These are phyloP conservation scores for Cetoscarus ocellatus DNA, from an alignment of 2,797 vertebrate species.

Conservation along the genomic window DNA sequence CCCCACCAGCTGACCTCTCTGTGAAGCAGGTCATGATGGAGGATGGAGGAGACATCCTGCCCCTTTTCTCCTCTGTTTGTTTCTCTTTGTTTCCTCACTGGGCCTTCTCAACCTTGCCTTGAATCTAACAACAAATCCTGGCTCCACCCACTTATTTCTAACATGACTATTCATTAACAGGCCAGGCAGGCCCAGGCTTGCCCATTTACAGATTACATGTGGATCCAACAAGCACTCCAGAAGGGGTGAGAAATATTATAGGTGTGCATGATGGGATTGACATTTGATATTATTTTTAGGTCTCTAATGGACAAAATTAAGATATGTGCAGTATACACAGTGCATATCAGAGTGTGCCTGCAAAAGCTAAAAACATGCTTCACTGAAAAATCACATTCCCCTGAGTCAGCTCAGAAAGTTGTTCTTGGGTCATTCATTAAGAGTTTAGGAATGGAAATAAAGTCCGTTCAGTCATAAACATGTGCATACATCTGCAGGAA, in stretches of 20 bases:
- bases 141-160: conserved; percentile 85
- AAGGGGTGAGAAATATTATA: conserved; percentile 19
- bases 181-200: conserved; percentile 92
- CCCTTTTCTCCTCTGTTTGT: conserved; percentile 58
- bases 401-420: not conserved
- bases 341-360: not conserved
- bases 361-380: not conserved
- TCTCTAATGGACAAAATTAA: not conserved
- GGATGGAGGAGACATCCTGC: conserved; percentile 51
- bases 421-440: not conserved
- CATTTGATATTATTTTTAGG: conserved; percentile 15
- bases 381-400: not conserved
- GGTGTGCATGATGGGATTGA: conserved; percentile 1
- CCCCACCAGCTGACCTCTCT: conserved; percentile 20
- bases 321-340: not conserved
- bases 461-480: not conserved
- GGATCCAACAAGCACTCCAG: conserved; percentile 85
- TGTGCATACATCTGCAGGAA: conserved; percentile 31
- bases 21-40: conserved; percentile 61
- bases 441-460: not conserved
- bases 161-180: conserved; percentile 93
- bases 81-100: conserved; percentile 70
- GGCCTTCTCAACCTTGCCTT: conserved; percentile 88
- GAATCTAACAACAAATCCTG: conserved; percentile 93
- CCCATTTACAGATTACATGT: conserved; percentile 80